Conservation (phyloP, 2,888 invertebrate species). For the Drosophila suboccidentalis region DNA sequence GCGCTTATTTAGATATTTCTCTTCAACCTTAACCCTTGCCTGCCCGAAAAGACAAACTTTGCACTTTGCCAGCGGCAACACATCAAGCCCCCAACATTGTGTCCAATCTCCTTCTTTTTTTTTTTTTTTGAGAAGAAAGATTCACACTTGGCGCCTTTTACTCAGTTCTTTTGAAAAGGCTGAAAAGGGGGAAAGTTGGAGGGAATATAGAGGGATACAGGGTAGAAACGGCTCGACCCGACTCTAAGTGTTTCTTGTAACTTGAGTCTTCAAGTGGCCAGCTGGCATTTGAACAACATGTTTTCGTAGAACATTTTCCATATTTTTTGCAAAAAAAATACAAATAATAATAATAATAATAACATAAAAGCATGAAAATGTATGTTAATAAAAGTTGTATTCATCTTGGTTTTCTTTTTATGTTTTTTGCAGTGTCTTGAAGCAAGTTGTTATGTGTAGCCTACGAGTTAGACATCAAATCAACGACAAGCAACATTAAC, state of each 20-base stretch:
- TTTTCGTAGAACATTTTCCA: constrained; percentile 39
- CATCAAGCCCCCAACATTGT: constrained; percentile 48
- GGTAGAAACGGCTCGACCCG: constrained; percentile 52
- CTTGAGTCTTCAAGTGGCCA: constrained; percentile 80
- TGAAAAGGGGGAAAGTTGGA: not conserved
- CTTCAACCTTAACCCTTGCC: constrained; percentile 49
- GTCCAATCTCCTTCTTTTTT: constrained; percentile 1
- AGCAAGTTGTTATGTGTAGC: constrained; percentile 56
- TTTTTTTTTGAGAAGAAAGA: constrained; percentile 18
- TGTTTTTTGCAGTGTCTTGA: constrained; percentile 60
- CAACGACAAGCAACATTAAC: constrained; percentile 34
- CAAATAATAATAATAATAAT: constrained; percentile 48
- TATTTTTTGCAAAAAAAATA: constrained; percentile 57
- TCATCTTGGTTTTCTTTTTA: constrained; percentile 4
- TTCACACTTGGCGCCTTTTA: constrained; percentile 72
- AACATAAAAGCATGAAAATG: constrained; percentile 54
- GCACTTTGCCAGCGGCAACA: constrained; percentile 60
- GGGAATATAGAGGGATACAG: constrained; percentile 7
- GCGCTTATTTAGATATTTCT: not conserved
- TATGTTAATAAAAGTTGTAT: constrained; percentile 62
- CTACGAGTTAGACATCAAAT: constrained; percentile 45
- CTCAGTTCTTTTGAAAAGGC: constrained; percentile 45
- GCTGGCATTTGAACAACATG: constrained; percentile 74
- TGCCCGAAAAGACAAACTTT: constrained; percentile 52
- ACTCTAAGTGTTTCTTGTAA: constrained; percentile 82